A percentile compares a stretch with the other conserved stretches of the same genome.
These are phyloP conservation scores for Nothoprocta perdicaria DNA, from an alignment of 2,113 vertebrate genomes.

Conservation along the genomic window DNA sequence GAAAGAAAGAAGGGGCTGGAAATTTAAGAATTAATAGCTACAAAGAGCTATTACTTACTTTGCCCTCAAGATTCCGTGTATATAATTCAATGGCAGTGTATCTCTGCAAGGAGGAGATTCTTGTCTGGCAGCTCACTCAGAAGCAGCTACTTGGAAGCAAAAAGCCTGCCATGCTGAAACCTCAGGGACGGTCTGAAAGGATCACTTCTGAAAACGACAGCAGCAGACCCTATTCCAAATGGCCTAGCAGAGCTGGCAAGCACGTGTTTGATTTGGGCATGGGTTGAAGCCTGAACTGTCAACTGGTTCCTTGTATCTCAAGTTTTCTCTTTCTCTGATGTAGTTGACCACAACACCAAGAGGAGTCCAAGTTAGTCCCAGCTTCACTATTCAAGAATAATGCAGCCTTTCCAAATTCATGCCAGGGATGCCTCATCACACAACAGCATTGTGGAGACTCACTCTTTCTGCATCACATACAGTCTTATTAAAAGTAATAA, in stretches of 20 bases:
- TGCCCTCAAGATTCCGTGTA: not conserved
- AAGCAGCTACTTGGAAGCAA: not conserved
- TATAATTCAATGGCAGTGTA: not conserved
- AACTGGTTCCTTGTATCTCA: not conserved
- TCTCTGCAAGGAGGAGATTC: not conserved
- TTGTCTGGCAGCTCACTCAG: not conserved
- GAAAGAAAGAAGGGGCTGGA: not conserved
- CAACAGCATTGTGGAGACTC: not conserved
- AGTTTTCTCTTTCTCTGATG: not conserved
- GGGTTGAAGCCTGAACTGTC: not conserved
- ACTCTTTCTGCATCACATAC: not conserved
- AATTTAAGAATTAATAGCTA: slow-evolving; percentile 7
- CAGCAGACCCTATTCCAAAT: not conserved
- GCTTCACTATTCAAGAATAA: not conserved
- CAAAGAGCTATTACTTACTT: not conserved
- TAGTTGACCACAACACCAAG: not conserved
- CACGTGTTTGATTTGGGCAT: not conserved
- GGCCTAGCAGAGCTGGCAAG: not conserved
- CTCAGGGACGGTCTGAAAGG: not conserved
- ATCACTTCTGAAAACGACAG: not conserved
- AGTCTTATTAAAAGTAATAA: not conserved
- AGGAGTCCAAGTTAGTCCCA: not conserved
- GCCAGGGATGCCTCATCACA: rapidly evolving
- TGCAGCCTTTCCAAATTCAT: not conserved
- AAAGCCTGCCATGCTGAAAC: slow-evolving; percentile 1